These are phyloP conservation scores for Priocnemis perturbator DNA, from an alignment of 2,888 invertebrate genomes.

Conservation along the genomic window DNA sequence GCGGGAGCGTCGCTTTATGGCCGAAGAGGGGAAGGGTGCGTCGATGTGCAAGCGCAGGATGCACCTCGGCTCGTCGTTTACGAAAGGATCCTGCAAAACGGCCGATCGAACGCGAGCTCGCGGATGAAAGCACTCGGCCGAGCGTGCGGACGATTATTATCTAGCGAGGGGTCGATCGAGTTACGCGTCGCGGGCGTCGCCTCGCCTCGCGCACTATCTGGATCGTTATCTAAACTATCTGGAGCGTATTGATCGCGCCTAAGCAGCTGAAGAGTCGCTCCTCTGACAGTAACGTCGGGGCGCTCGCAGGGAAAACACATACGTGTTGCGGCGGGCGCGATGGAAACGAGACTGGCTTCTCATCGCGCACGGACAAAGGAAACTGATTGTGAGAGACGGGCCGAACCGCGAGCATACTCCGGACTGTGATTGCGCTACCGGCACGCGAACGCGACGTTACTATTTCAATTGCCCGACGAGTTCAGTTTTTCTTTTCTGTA, in stretches of 20 bases:
- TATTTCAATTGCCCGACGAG: no score
- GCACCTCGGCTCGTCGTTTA: slow-evolving; percentile 40
- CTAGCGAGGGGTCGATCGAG: no score
- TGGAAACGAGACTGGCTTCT: slow-evolving; percentile 18
- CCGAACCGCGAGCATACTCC: background rate
- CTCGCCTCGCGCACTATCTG: no score
- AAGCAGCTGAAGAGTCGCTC: slow-evolving; percentile 64
- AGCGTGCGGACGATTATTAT: no score
- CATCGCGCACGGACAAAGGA: slow-evolving; percentile 7
- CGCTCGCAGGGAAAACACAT: slow-evolving; percentile 68
- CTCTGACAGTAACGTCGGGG: slow-evolving; percentile 70
- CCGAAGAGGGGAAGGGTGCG: no score
- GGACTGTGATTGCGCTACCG: no score
- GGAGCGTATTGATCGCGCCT: slow-evolving; percentile 70
- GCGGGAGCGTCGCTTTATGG: slow-evolving; percentile 39
- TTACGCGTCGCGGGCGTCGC: no score
- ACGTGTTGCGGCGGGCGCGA: slow-evolving; percentile 48
- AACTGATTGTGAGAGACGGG: slow-evolving; percentile 29
- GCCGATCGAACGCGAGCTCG: slow-evolving; percentile 31
- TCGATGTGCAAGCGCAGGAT: slow-evolving; percentile 37
- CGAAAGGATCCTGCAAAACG: slow-evolving; percentile 39
- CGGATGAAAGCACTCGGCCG: no score
- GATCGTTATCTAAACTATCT: slow-evolving; percentile 68
- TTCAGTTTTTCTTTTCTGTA: no score
- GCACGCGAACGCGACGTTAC: no score